phyloP scores from a whole-genome alignment of 2,888 invertebrate genomes.

The Patella caerulea region DNA sequence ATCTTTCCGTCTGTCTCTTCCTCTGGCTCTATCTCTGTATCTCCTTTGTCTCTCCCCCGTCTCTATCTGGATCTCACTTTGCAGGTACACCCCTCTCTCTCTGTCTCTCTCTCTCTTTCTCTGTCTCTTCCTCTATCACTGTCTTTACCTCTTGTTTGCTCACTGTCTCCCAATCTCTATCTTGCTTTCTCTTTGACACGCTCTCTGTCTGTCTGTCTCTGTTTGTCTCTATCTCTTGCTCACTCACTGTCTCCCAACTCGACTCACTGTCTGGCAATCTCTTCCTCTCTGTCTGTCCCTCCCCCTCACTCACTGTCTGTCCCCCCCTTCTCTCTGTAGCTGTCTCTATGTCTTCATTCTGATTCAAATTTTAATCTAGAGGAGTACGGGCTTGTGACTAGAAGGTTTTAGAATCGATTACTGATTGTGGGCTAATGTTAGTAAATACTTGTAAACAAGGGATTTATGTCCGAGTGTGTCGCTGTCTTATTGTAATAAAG shows the following conservation, averaged over 20 bases:
- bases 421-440: too few relatives aligned
- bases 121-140: neutral
- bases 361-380: slow-evolving; percentile 3
- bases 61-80: slow-evolving; percentile 6
- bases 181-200: neutral
- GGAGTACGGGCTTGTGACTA: slow-evolving; percentile 21
- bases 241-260: slow-evolving; percentile 13
- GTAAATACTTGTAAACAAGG: too few relatives aligned
- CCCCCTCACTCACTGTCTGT: neutral
- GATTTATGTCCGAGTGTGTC: too few relatives aligned
- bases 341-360: slow-evolving; percentile 13
- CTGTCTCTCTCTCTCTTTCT: slow-evolving; percentile 12
- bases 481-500: too few relatives aligned
- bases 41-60: neutral
- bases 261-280: neutral
- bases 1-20: slow-evolving; percentile 21
- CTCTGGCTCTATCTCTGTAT: neutral
- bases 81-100: neutral
- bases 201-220: neutral
- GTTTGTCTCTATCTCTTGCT: slow-evolving; percentile 2
- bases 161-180: slow-evolving; percentile 3
- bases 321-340: slow-evolving; percentile 6
- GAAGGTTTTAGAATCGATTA: slow-evolving; percentile 16
- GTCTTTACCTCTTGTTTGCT: slow-evolving; percentile 13
- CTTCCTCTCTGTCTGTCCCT: neutral